phyloP scores from a whole-genome alignment of 2,888 invertebrate species.

The Dryococelus australis region DNA sequence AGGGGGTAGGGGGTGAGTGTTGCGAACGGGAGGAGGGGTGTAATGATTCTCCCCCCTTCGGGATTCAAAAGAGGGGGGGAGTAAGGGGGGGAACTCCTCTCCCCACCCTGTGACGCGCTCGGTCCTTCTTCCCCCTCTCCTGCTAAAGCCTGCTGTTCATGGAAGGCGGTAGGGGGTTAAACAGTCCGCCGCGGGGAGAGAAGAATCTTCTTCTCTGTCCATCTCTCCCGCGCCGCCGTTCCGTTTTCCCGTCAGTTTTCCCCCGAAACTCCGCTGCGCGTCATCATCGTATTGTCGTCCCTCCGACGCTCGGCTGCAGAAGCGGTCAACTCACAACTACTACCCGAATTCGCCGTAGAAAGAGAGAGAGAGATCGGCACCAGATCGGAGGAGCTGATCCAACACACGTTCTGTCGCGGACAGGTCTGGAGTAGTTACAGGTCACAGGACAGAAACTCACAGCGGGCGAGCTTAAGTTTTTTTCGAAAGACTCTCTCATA shows the following conservation, averaged over 20 bases:
- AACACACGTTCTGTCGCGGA: no score
- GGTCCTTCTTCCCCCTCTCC: neutral
- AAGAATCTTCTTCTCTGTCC: neutral
- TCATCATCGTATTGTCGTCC: neutral
- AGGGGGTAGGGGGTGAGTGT: neutral
- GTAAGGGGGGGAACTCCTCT: neutral
- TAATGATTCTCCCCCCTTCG: neutral
- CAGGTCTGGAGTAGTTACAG: no score
- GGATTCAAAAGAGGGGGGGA: neutral
- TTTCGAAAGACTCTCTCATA: no score
- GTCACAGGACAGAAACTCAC: no score
- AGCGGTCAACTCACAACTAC: neutral
- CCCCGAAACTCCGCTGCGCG: neutral
- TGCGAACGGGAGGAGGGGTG: neutral
- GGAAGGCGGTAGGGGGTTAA: neutral
- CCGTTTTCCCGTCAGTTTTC: neutral
- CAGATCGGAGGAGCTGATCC: no score
- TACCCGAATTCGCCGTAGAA: no score
- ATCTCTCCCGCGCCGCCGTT: neutral
- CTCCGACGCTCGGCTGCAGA: neutral
- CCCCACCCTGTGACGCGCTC: neutral
- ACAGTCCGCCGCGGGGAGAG: neutral
- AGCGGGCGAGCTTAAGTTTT: no score
- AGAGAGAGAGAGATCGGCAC: no score
- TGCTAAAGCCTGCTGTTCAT: neutral